A percentile compares a stretch with the other conserved stretches of the same genome.
These are phyloP conservation scores for Drosophila prolongata DNA, from an alignment of 2,888 invertebrate species.

Conservation along the genomic window DNA sequence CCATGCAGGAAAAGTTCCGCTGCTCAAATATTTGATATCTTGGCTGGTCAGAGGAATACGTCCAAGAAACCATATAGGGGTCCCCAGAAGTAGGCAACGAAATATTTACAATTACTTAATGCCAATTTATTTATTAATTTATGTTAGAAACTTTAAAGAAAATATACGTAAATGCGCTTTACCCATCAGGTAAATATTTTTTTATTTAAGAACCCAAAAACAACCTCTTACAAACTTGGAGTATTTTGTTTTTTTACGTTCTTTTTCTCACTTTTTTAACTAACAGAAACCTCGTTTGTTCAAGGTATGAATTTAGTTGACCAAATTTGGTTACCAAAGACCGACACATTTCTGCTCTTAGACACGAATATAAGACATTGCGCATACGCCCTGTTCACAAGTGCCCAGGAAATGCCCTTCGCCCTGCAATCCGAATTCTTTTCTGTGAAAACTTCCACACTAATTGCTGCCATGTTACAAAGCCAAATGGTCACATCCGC, in stretches of 20 bases:
- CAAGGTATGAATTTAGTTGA: not conserved
- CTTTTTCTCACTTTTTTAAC: too few relatives aligned
- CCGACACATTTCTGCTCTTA: not conserved
- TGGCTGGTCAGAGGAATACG: slow-evolving; percentile 6
- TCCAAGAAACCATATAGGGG: not conserved
- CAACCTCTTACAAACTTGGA: too few relatives aligned
- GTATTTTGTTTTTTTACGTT: too few relatives aligned
- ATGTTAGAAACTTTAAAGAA: too few relatives aligned
- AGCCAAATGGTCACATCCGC: slow-evolving; percentile 66
- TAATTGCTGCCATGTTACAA: slow-evolving; percentile 61
- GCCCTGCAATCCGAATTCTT: slow-evolving; percentile 11
- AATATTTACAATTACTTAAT: not conserved
- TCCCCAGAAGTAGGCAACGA: slow-evolving; percentile 13
- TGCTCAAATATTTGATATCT: slow-evolving; percentile 5
- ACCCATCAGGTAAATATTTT: too few relatives aligned
- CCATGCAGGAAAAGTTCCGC: slow-evolving; percentile 13
- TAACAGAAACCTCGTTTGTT: too few relatives aligned
- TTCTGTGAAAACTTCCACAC: slow-evolving; percentile 35
- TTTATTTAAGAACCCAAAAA: too few relatives aligned
- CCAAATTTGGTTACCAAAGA: too few relatives aligned
- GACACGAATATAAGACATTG: slow-evolving; percentile 29
- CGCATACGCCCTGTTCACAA: slow-evolving; percentile 45
- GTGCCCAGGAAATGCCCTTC: not conserved
- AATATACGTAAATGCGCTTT: too few relatives aligned
- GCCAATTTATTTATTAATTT: not conserved